Percentiles rank a stretch among this genome's conserved stretches.
Evolutionary conservation across 2,888 invertebrate genomes (phyloP).

Genomic region (Diaprepes abbreviatus): DNA sequence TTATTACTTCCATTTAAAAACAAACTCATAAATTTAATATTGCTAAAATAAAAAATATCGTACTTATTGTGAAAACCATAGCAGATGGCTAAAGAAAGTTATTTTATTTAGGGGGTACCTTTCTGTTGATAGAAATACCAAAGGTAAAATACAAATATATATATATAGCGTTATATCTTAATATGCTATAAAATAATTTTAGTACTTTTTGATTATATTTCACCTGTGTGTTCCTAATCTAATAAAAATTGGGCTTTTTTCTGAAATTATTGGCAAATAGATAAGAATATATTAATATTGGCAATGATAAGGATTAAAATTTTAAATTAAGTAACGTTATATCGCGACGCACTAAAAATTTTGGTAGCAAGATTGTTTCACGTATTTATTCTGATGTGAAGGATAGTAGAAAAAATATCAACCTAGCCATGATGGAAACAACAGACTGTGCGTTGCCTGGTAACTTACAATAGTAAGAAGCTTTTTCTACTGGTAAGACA

Average conservation of each 20-base stretch:
- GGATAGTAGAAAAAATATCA: no score
- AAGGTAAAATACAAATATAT: neutral
- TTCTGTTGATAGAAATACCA: neutral
- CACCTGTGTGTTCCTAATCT: neutral
- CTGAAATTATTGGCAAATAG: no score
- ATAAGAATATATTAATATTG: no score
- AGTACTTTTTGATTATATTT: neutral
- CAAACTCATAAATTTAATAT: neutral
- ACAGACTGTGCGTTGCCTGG: no score
- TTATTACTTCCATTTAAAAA: neutral
- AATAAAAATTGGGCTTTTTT: neutral
- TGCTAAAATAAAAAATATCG: conserved; percentile 14
- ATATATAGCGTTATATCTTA: neutral
- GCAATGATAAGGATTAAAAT: no score
- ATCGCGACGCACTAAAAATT: neutral
- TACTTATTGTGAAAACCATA: conserved; percentile 17
- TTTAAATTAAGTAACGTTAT: neutral
- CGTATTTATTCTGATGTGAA: no score
- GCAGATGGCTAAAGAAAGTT: conserved; percentile 39
- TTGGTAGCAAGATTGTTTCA: neutral
- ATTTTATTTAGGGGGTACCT: neutral
- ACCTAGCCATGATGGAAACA: no score
- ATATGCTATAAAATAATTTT: neutral
- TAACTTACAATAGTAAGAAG: no score
- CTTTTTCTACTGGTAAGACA: no score